Conservation (phyloP, 2,113 vertebrate species). For the Ia io region DNA sequence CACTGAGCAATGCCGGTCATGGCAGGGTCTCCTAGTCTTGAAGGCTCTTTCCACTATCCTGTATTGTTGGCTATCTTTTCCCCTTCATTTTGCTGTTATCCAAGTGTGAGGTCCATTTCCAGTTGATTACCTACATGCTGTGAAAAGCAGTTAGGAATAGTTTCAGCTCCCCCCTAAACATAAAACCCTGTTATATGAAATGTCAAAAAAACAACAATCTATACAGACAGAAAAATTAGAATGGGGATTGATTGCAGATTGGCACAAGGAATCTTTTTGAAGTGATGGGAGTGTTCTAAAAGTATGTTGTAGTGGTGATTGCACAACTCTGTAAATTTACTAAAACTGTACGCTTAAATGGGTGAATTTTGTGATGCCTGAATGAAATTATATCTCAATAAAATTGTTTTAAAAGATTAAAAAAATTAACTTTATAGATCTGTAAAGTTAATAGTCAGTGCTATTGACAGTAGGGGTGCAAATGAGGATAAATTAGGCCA, state of each 20-base stretch:
- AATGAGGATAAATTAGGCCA: background rate
- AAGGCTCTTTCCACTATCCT: background rate
- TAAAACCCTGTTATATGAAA: background rate
- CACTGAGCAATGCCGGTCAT: too few relatives aligned
- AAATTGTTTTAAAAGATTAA: too few relatives aligned
- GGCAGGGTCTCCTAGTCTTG: background rate
- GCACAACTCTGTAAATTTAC: background rate
- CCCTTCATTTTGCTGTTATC: background rate
- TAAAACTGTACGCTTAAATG: background rate
- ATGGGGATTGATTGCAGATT: background rate
- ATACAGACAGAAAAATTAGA: background rate
- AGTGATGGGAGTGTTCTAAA: background rate
- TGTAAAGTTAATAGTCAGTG: background rate
- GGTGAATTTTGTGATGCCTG: background rate
- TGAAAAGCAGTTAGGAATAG: background rate
- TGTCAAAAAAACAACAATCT: background rate
- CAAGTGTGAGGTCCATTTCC: background rate
- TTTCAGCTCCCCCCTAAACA: background rate
- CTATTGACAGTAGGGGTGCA: background rate
- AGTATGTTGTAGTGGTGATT: background rate
- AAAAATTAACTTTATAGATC: background rate
- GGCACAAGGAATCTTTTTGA: background rate
- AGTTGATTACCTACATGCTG: background rate
- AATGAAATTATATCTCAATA: background rate
- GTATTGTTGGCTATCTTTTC: background rate